Base-by-base conservation (phyloP, 2,113 vertebrate genomes). In the Xiphorhynchus elegans region DNA sequence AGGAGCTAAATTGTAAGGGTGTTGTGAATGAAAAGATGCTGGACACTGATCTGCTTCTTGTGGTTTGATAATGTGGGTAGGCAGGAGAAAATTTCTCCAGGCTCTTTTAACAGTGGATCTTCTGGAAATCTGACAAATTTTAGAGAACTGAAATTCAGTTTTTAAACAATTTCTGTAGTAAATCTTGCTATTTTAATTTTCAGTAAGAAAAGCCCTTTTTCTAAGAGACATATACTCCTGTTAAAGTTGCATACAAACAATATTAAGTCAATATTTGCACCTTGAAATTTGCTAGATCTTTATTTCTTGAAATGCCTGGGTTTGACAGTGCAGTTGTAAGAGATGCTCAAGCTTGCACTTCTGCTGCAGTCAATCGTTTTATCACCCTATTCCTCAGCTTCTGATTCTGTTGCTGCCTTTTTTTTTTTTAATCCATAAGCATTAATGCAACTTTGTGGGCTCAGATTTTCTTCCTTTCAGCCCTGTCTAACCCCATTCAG, bases 401-500 rank as follows among this genome's bases (percentile, higher is more conserved):
- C 20, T 52, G 17, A 42, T 85, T 82, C 46, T 59, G 17, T 28
- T 56, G 3, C 31, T 25, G 3, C 1, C 31, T 7, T 16, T 24
- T 18, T 26, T 25, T 33, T 50, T 28, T 28, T 25, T 2, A 6
- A 52, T n/a, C 25, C 28, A 17, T 40, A 44, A 80, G 3, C 13
- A 52, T 69, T 68, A 69, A 44, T 50, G 5, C 21, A 60, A 33
- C 26, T 28, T 5, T 35, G 17, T 46, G 77, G 39, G 11, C 29
- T 73, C 40, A 59, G 16, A 11, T 40, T 67, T 77, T n/a, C 35
- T 59, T 74, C 20, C 13, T 37, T 58, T 79, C 0, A 0, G 24
- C 89, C 0, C 0, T 13, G 7, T 35, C 17, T 82, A 62, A 26
- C 20, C 10, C 15, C 6, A 4, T 2, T 56, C 15, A 55, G 8